These are phyloP conservation scores for Clarias laeviceps DNA, from an alignment of 2,797 vertebrate species.

Conservation along the genomic window DNA sequence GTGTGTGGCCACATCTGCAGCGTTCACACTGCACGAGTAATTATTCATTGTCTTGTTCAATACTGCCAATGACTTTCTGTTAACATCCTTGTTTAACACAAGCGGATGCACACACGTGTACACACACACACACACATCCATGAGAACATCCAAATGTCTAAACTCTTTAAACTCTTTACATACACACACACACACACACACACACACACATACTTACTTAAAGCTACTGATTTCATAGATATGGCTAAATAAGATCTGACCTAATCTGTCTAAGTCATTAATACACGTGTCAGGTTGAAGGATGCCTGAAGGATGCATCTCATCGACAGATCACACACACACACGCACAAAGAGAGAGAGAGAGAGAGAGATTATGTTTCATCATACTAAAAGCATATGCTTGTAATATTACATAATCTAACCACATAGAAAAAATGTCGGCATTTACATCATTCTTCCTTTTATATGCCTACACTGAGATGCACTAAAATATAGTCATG, in stretches of 20 bases:
- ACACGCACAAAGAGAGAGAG: neutral
- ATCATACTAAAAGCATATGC: neutral
- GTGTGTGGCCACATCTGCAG: constrained; percentile 20
- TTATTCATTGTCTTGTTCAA: constrained; percentile 32
- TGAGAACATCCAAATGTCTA: neutral
- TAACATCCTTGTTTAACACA: constrained; percentile 22
- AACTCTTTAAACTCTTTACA: neutral
- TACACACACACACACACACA: constrained; percentile 29
- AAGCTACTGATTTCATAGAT: neutral
- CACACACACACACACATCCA: constrained; percentile 29
- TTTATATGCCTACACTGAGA: neutral
- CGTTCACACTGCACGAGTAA: neutral
- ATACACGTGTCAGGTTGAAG: neutral
- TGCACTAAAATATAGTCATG: neutral
- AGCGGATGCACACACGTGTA: constrained; percentile 19
- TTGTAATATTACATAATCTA: neutral
- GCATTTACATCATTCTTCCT: neutral
- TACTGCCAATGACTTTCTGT: constrained; percentile 34
- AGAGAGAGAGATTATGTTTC: neutral
- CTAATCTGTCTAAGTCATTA: neutral
- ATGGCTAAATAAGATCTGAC: constrained; percentile 6
- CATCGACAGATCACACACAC: neutral
- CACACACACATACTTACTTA: constrained; percentile 6
- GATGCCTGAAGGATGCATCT: constrained; percentile 11
- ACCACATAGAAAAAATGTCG: neutral